These are phyloP conservation scores for Monarcha castaneiventris DNA, from an alignment of 2,113 vertebrate genomes.

Conservation along the genomic window DNA sequence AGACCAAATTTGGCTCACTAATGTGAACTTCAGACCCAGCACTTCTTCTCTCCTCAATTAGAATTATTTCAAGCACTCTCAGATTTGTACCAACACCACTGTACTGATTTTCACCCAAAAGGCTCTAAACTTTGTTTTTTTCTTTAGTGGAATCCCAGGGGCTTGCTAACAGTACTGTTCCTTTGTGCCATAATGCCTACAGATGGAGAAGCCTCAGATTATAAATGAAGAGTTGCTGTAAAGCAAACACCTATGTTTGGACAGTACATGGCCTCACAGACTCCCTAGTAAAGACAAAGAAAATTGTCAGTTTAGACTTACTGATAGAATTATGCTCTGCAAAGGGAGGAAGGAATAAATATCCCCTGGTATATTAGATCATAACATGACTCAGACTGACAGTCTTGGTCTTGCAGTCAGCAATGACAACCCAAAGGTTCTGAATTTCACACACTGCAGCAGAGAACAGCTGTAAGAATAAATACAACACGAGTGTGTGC, in stretches of 20 bases:
- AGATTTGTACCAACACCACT: neutral
- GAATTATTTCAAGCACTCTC: neutral
- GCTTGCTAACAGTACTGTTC: neutral
- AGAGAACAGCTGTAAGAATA: neutral
- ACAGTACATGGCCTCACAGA: neutral
- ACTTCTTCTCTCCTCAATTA: neutral
- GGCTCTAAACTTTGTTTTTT: neutral
- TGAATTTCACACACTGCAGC: neutral
- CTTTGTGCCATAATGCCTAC: neutral
- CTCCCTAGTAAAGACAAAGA: neutral
- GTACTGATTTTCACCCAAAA: neutral
- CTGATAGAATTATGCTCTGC: neutral
- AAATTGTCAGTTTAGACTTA: neutral
- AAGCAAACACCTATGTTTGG: neutral
- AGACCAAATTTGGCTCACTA: neutral
- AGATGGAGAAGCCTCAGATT: neutral
- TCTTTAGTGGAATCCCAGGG: neutral
- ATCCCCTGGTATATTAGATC: neutral
- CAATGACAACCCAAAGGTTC: neutral
- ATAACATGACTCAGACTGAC: neutral
- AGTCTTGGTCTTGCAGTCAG: neutral
- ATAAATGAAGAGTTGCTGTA: neutral
- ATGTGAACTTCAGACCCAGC: neutral
- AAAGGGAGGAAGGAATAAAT: neutral
- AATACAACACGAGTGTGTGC: neutral